These are phyloP conservation scores for Nasonia vitripennis DNA, from an alignment of 1,140 invertebrate genomes.

Conservation along the genomic window DNA sequence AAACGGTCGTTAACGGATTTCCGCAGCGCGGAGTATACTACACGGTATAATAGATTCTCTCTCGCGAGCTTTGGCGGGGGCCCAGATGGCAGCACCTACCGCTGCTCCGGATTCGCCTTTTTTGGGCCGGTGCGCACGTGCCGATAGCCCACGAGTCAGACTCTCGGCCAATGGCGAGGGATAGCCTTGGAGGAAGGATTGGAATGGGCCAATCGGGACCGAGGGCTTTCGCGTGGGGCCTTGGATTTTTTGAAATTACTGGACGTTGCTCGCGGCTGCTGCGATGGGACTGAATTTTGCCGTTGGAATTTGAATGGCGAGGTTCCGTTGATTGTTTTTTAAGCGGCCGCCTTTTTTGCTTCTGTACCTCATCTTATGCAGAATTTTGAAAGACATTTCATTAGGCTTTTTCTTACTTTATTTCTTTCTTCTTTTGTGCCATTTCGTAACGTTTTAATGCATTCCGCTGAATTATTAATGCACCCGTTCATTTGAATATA, in stretches of 20 bases:
- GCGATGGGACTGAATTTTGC: too few relatives aligned
- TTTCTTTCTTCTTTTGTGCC: neutral
- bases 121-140: conserved; percentile 23
- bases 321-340: too few relatives aligned
- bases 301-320: too few relatives aligned
- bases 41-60: neutral
- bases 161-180: neutral
- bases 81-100: neutral
- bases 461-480: neutral
- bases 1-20: conserved; percentile 22
- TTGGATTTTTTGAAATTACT: conserved; percentile 25
- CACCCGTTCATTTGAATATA: neutral
- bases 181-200: too few relatives aligned
- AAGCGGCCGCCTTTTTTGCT: too few relatives aligned
- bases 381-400: neutral
- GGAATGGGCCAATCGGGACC: neutral
- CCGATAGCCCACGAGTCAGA: too few relatives aligned
- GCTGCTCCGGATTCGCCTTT: conserved; percentile 26
- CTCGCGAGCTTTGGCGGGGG: neutral
- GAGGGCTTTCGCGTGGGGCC: neutral
- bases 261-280: neutral
- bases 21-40: neutral
- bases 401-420: too few relatives aligned
- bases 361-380: too few relatives aligned
- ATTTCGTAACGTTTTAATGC: neutral